Base-by-base conservation (phyloP, 2,888 invertebrate genomes). In the Sepioteuthis lessoniana region DNA sequence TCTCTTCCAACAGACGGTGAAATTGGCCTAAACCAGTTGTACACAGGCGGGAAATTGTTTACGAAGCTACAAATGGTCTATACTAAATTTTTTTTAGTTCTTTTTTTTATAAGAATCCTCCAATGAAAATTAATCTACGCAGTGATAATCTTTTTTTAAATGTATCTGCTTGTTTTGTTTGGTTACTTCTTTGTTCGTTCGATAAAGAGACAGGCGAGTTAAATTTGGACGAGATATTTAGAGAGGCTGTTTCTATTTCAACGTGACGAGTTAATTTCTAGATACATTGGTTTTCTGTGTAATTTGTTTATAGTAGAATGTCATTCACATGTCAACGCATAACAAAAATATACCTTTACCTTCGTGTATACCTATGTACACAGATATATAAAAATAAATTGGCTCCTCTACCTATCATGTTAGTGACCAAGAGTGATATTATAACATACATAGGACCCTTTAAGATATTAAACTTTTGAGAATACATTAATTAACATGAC, bases 1-100 rank as follows among this genome's bases (percentile, higher is more conserved):
- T 76, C 76, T 76, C 31, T 76, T 76, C n/a, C 76, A 76, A 76
- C 76, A 76, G 76, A 76, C 76, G 76, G n/a, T 76, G 76, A 76
- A 76, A 76, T 76, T 76, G 76, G 76, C 76, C 13, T 16, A n/a
- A 76, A 76, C n/a, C 76, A 76, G n/a, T 76, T 76, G 76, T n/a
- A n/a, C n/a, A 76, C 76, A 76, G 76, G 31, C 76, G 31, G n/a
- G n/a, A 31, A 76, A 76, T 76, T 76, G 76, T 76, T 76, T 76
- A 76, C 31, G n/a, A 76, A 31, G 76, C n/a, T 8, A 16, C 31
- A 76, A 76, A n/a, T 76, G 76, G 76, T 76, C 28, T 3, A n/a
- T n/a, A n/a, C 10, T 31, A 10, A 3, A 31, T 76, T 76, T 76
- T 76, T 0, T 13, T n/a, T 31, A 7, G 28, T 60, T 60, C 28